phyloP scores from a whole-genome alignment of 2,113 vertebrate species.

The Pycnonotus jocosus region DNA sequence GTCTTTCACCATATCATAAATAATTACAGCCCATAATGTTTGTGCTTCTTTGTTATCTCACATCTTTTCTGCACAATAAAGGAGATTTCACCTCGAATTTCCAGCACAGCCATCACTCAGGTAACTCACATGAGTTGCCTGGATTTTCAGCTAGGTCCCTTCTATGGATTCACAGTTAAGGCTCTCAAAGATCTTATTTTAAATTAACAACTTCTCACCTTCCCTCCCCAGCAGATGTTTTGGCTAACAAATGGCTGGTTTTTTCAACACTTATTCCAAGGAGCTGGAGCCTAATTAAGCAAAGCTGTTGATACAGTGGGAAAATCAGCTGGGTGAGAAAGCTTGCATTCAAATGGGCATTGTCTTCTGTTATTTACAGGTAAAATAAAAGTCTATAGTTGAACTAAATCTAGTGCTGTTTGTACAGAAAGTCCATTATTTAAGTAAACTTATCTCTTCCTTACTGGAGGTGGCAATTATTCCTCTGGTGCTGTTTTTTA shows the following conservation, averaged over 20 bases:
- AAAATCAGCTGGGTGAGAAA: background rate
- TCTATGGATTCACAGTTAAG: background rate
- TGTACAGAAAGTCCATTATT: background rate
- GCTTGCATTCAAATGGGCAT: background rate
- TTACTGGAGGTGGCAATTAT: background rate
- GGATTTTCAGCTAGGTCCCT: background rate
- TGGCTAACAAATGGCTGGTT: background rate
- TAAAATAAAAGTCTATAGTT: background rate
- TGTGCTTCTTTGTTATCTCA: background rate
- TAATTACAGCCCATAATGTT: background rate
- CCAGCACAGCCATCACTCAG: background rate
- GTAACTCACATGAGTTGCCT: background rate
- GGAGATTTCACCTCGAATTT: background rate
- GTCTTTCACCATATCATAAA: background rate
- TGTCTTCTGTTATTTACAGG: background rate
- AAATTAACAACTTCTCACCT: constrained; percentile 42
- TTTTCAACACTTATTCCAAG: background rate
- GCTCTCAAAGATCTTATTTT: background rate
- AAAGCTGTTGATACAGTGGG: background rate
- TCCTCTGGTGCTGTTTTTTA: background rate
- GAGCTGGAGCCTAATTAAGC: background rate
- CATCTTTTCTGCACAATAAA: background rate
- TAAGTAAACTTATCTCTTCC: background rate
- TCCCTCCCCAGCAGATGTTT: background rate
- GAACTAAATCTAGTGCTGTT: background rate